Base-by-base conservation (phyloP, 2,113 vertebrate species). In the Chiloscyllium plagiosum region DNA sequence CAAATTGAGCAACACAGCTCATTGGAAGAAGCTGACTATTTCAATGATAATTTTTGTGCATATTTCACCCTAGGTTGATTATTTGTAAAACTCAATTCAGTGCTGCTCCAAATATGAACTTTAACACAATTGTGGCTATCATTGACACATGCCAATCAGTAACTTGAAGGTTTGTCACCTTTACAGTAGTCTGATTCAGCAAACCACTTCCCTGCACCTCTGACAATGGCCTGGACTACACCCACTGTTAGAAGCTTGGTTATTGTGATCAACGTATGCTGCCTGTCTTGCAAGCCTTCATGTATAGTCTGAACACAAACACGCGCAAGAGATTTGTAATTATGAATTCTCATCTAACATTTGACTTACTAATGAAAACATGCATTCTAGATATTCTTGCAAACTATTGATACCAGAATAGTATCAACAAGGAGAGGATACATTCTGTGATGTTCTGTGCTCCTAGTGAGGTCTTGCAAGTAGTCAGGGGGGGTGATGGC, bases 171-270 rank as follows among this genome's bases (percentile, higher is more conserved):
- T 0, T 98, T 97, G 13, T 96, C 97, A 96, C 97, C 96, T 96
- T 98, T 98, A 90, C 98, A 97, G 90, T 96, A 96, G 96, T 97
- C 97, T 0, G 97, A 97, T 96, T 97, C 69, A 42, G 97, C 97
- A 0, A 96, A 96, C 61, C 96, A 96, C 66, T 0, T 61, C 0
- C 96, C 33, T 24, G 29, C 20, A 2, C 96, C 61, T 24, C 96
- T 96, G 86, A 97, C 95, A 24, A 98, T 96, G 0, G 97, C 98
- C 96, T 98, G 98, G 83, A 98, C 97, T 96, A 98, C 97, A 0
- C 97, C 97, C 6, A 96, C 97, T 0, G 97, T 76, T 66, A 92
- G 96, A 0, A 78, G n/a, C 0, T 47, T 0, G n/a, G 8, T 78
- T 6, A 50, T n/a, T 42, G 90, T 29, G 0, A 68, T 0, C 0